A percentile compares a stretch with the other conserved stretches of the same genome.
Conservation (phyloP, 2,113 vertebrate genomes). For the Gavia stellata region DNA sequence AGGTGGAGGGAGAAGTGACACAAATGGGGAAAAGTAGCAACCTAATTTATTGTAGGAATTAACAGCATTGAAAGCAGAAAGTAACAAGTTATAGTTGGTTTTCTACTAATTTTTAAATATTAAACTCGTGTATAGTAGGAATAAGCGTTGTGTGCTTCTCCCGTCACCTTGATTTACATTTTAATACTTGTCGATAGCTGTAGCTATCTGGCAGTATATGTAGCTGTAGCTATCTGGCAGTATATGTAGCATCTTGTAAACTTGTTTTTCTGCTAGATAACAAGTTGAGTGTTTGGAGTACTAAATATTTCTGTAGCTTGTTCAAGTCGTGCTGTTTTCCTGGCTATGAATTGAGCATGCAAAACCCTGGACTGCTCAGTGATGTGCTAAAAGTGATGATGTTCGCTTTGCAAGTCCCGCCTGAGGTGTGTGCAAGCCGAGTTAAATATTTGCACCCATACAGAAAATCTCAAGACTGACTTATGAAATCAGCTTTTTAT, state of each 20-base stretch:
- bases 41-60: background rate
- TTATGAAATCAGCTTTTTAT: background rate
- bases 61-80: background rate
- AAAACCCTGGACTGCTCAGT: background rate
- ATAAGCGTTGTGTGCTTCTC: background rate
- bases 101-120: background rate
- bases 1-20: background rate
- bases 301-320: background rate
- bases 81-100: background rate
- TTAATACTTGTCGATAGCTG: background rate
- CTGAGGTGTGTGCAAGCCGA: background rate
- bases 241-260: background rate
- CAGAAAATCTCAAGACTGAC: background rate
- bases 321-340: background rate
- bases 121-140: background rate
- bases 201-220: background rate
- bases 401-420: background rate
- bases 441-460: background rate
- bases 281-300: background rate
- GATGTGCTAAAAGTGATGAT: background rate
- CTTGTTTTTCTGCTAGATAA: background rate
- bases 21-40: background rate
- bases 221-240: background rate
- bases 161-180: background rate
- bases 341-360: background rate